Base-by-base conservation (phyloP, 1,140 invertebrate species). In the Listronotus oregonensis region DNA sequence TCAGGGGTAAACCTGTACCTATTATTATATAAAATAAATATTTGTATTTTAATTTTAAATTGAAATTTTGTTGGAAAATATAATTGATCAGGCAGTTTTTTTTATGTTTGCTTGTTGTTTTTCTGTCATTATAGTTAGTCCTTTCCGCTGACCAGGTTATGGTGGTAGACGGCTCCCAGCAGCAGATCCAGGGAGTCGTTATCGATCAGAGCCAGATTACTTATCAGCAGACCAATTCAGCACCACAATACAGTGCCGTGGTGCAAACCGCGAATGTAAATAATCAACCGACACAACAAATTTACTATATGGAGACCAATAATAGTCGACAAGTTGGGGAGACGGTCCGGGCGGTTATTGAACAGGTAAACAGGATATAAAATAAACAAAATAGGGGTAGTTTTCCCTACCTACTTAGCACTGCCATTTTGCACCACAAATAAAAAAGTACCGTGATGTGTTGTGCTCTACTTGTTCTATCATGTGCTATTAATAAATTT, bases 131-230 rank as follows among this genome's bases (percentile, higher is more conserved):
- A 57, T 67, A 55, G 68, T 74, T 44, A 64, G 70, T 65, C 66
- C 71, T 66, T 8, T 66, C 64, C n/a, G 34, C 67, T 34, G 70
- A 77, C 59, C 73, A 76, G 62, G 62, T 76, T 12, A 74, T 77
- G 72, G 69, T 76, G 17, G 64, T 74, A 15, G 66, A 74, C 42
- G 57, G 65, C 40, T 59, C 51, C 21, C 71, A 68, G 34, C 59
- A 59, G 27, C 74, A 73, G 47, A 68, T 66, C 11, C 64, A 66
- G 39, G 46, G 50, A 40, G 56, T 65, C 21, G 61, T 68, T 37
- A 64, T 71, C 43, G 67, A 68, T 55, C 59, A 65, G 44, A 27
- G 50, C 4, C 44, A 44, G 0, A 60, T 60, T 9, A 37, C 52
- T 10, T 37, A 61, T 40, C 12, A 44, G 6, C 12, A 21, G 34